Evolutionary conservation across 2,113 vertebrate species (phyloP).

Genomic region (Platichthys flesus): DNA sequence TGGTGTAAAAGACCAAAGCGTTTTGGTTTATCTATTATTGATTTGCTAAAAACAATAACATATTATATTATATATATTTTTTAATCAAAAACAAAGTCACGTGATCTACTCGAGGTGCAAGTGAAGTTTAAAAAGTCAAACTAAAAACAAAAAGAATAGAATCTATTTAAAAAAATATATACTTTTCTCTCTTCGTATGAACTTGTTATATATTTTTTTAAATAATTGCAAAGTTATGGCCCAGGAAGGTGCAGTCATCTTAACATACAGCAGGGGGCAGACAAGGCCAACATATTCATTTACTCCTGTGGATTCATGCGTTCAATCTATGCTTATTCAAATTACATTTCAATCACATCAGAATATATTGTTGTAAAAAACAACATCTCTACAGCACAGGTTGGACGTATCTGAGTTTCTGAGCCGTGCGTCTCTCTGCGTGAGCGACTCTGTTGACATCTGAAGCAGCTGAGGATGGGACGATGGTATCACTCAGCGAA

Average conservation of each 20-base stretch:
- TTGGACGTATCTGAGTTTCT: neutral
- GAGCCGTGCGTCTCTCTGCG: neutral
- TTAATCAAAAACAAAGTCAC: too few relatives aligned
- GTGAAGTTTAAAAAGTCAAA: too few relatives aligned
- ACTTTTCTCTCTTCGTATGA: too few relatives aligned
- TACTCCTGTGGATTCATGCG: neutral
- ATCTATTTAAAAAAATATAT: too few relatives aligned
- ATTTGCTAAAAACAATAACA: too few relatives aligned
- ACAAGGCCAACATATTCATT: neutral
- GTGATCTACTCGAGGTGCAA: too few relatives aligned
- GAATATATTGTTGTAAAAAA: neutral
- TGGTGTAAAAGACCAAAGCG: too few relatives aligned
- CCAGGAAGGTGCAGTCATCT: slow-evolving; percentile 24
- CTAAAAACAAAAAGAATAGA: too few relatives aligned
- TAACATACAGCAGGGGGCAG: slow-evolving; percentile 58
- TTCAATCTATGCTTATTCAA: neutral
- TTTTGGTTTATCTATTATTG: too few relatives aligned
- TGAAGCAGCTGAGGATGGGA: slow-evolving; percentile 50
- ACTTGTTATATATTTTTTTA: neutral
- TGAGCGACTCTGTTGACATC: slow-evolving; percentile 60
- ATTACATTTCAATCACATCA: neutral
- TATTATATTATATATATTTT: too few relatives aligned
- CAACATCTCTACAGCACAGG: neutral
- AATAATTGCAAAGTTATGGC: neutral
- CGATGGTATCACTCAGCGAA: slow-evolving; percentile 49